phyloP scores from a whole-genome alignment of 2,113 vertebrate species.

The Pipa parva region DNA sequence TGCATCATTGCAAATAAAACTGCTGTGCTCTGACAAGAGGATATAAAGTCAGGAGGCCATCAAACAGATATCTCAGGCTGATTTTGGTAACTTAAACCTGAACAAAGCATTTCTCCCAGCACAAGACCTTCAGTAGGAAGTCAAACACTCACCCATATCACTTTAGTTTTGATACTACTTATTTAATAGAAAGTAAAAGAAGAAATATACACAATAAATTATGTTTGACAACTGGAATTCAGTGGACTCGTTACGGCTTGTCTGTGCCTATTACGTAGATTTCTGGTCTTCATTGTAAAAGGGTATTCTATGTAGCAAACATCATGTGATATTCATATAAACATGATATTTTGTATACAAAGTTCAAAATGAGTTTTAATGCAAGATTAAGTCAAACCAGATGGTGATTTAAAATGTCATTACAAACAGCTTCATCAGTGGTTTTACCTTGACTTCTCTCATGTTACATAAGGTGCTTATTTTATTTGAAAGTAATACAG shows the following conservation, averaged over 20 bases:
- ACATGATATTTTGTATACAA: slow-evolving; percentile 62
- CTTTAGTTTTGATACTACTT: slow-evolving; percentile 83
- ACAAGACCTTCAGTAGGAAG: slow-evolving; percentile 65
- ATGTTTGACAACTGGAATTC: slow-evolving; percentile 96
- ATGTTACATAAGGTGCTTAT: slow-evolving; percentile 1
- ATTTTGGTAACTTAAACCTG: slow-evolving; percentile 62
- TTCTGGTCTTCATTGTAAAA: slow-evolving; percentile 83
- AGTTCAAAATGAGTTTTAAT: slow-evolving; percentile 73
- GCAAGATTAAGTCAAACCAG: slow-evolving; percentile 82
- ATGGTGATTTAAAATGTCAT: slow-evolving; percentile 60
- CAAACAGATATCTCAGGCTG: slow-evolving; percentile 62
- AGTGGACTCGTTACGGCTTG: slow-evolving; percentile 86
- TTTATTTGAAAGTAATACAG: too few relatives aligned
- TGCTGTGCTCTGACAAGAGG: slow-evolving; percentile 71
- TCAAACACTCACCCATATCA: slow-evolving; percentile 72
- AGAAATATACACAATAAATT: slow-evolving; percentile 87
- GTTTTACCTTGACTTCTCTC: slow-evolving; percentile 35
- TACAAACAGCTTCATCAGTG: slow-evolving; percentile 48
- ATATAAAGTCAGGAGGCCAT: slow-evolving; percentile 75
- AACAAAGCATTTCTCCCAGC: slow-evolving; percentile 59
- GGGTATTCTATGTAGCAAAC: slow-evolving; percentile 67
- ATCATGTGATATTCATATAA: slow-evolving; percentile 64
- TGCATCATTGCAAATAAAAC: slow-evolving; percentile 82
- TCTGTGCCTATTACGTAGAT: slow-evolving; percentile 89
- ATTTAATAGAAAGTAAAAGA: slow-evolving; percentile 66